Evolutionary conservation across 1,140 invertebrate species (phyloP).

Genomic region (Stenopsyche tienmushanensis): DNA sequence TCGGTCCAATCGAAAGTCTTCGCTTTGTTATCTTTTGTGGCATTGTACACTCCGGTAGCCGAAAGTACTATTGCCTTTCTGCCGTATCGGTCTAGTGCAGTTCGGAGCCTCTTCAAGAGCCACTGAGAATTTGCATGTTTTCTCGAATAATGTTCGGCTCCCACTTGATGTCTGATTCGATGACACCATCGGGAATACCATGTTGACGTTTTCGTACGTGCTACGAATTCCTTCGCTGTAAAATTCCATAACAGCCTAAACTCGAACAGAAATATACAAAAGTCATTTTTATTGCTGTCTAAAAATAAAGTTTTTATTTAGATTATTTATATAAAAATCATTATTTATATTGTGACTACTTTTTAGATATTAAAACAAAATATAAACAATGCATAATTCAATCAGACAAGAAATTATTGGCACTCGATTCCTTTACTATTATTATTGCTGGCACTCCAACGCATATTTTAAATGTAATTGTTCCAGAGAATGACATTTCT

Average conservation of each 20-base stretch:
- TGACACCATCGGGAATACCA: conserved; percentile 1
- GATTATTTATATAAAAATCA: too few relatives aligned
- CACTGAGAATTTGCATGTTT: conserved; percentile 1
- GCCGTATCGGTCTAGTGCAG: conserved; percentile 30
- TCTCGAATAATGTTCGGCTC: conserved; percentile 11
- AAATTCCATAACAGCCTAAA: conserved; percentile 32
- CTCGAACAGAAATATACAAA: too few relatives aligned
- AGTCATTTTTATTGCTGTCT: too few relatives aligned
- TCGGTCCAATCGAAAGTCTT: conserved; percentile 42
- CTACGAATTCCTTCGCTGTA: conserved; percentile 6
- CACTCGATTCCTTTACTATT: too few relatives aligned
- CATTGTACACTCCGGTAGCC: conserved; percentile 48
- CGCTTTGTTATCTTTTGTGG: conserved; percentile 27
- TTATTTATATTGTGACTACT: too few relatives aligned
- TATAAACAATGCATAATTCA: too few relatives aligned
- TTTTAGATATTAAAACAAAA: too few relatives aligned
- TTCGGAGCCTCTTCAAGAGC: conserved; percentile 2
- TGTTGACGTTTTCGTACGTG: not conserved
- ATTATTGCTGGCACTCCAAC: too few relatives aligned
- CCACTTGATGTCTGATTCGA: not conserved
- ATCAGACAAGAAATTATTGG: too few relatives aligned
- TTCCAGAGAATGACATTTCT: too few relatives aligned
- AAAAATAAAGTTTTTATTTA: too few relatives aligned
- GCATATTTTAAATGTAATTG: too few relatives aligned
- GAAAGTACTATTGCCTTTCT: conserved; percentile 44